A percentile compares a stretch with the other conserved stretches of the same genome.
phyloP scores from a whole-genome alignment of 2,888 invertebrate species.

The Brachyptera putata region DNA sequence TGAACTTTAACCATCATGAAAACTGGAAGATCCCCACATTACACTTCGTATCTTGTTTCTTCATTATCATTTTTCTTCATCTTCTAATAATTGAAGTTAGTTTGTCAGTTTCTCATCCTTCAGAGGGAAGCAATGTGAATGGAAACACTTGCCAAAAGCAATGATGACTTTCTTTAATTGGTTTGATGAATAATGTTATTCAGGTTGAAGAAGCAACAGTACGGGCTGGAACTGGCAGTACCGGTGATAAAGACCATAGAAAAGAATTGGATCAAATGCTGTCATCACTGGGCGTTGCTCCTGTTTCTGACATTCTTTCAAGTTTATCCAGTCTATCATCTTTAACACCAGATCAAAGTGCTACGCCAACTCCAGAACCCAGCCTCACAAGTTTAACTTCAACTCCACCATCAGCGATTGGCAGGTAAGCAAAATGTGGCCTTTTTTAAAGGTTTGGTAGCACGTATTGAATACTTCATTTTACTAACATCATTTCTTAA shows the following conservation, averaged over 20 bases:
- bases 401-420: not conserved
- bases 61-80: too few species aligned
- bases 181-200: too few species aligned
- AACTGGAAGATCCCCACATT: too few species aligned
- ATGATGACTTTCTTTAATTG: too few species aligned
- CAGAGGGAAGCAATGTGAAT: too few species aligned
- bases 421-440: not conserved
- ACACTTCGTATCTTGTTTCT: too few species aligned
- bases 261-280: conserved; percentile 83
- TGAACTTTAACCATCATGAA: too few species aligned
- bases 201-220: conserved; percentile 49
- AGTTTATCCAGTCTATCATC: conserved; percentile 79
- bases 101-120: too few species aligned
- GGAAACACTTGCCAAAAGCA: too few species aligned
- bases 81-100: too few species aligned
- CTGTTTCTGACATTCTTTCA: conserved; percentile 79
- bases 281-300: conserved; percentile 79
- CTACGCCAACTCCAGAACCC: conserved; percentile 63
- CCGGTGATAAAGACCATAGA: conserved; percentile 49
- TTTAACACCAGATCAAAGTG: conserved; percentile 73
- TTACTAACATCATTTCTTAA: conserved; percentile 11
- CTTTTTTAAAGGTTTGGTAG: not conserved
- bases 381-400: conserved; percentile 63
- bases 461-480: not conserved
- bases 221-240: conserved; percentile 41